Evolutionary conservation across 2,888 invertebrate species (phyloP).

Genomic region (Liposcelis brunnea): DNA sequence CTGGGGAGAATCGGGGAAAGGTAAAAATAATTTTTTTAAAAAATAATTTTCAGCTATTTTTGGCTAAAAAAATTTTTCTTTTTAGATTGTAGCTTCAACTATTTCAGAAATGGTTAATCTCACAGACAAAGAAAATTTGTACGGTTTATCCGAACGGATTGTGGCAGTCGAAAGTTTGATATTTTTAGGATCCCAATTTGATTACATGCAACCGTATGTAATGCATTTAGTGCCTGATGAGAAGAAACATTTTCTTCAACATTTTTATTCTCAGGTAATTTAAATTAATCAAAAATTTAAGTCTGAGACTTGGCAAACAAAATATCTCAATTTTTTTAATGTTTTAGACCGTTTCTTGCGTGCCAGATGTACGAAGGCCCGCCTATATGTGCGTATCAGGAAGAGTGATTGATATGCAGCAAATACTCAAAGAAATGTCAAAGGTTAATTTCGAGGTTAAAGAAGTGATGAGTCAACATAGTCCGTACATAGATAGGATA

Average conservation of each 20-base stretch:
- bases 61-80: conserved; percentile 19
- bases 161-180: conserved; percentile 87
- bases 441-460: conserved; percentile 90
- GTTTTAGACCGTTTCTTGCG: conserved; percentile 49
- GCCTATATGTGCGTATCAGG: conserved; percentile 76
- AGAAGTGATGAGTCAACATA: conserved; percentile 89
- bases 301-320: background rate
- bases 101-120: conserved; percentile 49
- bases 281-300: background rate
- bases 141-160: conserved; percentile 69
- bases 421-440: conserved; percentile 68
- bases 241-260: conserved; percentile 46
- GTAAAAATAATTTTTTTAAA: no score
- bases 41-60: no score
- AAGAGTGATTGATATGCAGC: conserved; percentile 57
- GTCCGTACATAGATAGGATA: conserved; percentile 66
- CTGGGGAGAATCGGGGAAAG: conserved; percentile 24
- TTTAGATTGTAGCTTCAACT: conserved; percentile 32
- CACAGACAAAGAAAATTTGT: conserved; percentile 49
- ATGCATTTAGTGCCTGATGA: conserved; percentile 56
- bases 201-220: conserved; percentile 65
- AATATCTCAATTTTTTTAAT: conserved; percentile 6
- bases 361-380: conserved; percentile 59
- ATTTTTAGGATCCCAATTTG: conserved; percentile 76
- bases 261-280: conserved; percentile 39